phyloP scores from a whole-genome alignment of 2,797 vertebrate genomes.

The Nannoperca australis region DNA sequence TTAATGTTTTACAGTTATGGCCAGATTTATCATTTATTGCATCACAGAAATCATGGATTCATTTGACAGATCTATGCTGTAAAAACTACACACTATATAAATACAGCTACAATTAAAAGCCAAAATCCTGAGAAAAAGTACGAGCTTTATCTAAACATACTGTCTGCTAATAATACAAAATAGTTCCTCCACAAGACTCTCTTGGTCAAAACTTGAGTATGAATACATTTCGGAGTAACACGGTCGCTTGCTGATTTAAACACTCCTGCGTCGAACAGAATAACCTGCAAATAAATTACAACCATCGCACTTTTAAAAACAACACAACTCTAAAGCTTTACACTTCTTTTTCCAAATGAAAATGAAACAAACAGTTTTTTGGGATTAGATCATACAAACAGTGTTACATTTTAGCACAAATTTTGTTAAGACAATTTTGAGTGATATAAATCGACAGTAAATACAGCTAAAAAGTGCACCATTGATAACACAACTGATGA shows the following conservation, averaged over 20 bases:
- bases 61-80: conserved; percentile 55
- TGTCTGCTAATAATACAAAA: conserved; percentile 64
- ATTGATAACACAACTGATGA: conserved; percentile 54
- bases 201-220: conserved; percentile 42
- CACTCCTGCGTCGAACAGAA: conserved; percentile 19
- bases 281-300: conserved; percentile 81
- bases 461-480: conserved; percentile 74
- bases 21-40: conserved; percentile 60
- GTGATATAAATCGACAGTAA: conserved; percentile 69
- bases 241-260: conserved; percentile 53
- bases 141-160: conserved; percentile 48
- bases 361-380: conserved; percentile 52
- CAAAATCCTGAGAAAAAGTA: conserved; percentile 72
- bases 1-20: conserved; percentile 75
- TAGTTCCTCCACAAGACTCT: conserved; percentile 30
- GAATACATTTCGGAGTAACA: conserved; percentile 61
- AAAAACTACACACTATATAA: conserved; percentile 65
- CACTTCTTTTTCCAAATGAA: conserved; percentile 64
- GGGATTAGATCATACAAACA: conserved; percentile 73
- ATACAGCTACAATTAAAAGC: conserved; percentile 69
- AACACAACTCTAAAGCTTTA: conserved; percentile 76
- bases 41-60: conserved; percentile 58
- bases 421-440: conserved; percentile 68
- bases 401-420: conserved; percentile 64
- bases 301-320: conserved; percentile 73